A percentile compares a stretch with the other conserved stretches of the same genome.
These are phyloP conservation scores for Mesoligia furuncula DNA, from an alignment of 2,888 invertebrate species.

Conservation along the genomic window DNA sequence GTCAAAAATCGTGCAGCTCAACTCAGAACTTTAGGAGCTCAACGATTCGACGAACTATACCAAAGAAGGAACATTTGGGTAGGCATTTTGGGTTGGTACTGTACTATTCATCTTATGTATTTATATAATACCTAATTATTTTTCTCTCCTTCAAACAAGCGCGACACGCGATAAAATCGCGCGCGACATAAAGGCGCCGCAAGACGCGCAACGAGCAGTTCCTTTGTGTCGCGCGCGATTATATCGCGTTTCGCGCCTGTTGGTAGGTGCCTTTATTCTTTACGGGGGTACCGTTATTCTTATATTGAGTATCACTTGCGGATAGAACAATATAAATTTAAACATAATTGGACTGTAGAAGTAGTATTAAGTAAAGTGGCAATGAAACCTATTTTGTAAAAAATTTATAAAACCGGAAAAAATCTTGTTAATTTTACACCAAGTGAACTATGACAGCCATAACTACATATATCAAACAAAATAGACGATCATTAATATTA, in stretches of 20 bases:
- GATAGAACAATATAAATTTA: background rate
- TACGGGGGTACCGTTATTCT: background rate
- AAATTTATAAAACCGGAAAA: background rate
- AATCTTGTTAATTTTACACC: background rate
- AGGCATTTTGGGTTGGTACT: too few species aligned
- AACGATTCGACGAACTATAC: too few species aligned
- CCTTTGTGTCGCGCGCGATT: too few species aligned
- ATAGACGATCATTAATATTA: background rate
- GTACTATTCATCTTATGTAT: background rate
- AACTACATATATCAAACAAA: background rate
- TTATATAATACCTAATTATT: background rate
- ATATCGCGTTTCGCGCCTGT: too few species aligned
- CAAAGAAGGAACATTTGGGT: too few species aligned
- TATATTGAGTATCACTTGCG: background rate
- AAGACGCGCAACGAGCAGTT: too few species aligned
- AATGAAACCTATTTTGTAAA: background rate
- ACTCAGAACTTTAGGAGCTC: too few species aligned
- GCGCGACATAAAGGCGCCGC: too few species aligned
- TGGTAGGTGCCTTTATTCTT: background rate
- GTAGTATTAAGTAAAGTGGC: background rate
- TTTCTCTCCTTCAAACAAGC: background rate
- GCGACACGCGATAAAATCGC: too few species aligned
- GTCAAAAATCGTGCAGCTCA: too few species aligned
- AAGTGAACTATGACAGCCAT: background rate
- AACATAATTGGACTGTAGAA: background rate